Percentiles rank a stretch among this genome's conserved stretches.
Conservation (phyloP, 2,113 vertebrate genomes). For the Synchiropus splendidus region DNA sequence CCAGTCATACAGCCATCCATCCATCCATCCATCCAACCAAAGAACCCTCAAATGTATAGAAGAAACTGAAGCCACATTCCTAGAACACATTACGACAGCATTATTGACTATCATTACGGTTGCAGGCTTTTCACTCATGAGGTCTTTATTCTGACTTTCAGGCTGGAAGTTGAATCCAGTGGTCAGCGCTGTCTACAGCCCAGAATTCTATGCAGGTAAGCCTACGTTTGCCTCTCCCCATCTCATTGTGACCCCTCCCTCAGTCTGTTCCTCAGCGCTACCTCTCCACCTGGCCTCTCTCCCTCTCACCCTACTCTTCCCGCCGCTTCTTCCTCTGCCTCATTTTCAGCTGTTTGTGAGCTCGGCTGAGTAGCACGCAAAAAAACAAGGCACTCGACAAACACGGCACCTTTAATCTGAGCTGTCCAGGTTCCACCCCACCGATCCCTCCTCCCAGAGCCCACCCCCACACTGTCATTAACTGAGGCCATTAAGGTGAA, state of each 20-base stretch:
- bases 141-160: slow-evolving; percentile 39
- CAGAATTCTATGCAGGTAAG: slow-evolving; percentile 99
- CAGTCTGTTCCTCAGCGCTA: slow-evolving; percentile 7
- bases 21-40: no score
- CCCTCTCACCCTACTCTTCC: slow-evolving; percentile 3
- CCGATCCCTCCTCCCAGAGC: slow-evolving; percentile 2
- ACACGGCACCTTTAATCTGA: slow-evolving; percentile 1
- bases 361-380: slow-evolving; percentile 20
- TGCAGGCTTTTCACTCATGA: no score
- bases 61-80: no score
- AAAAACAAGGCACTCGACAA: not conserved
- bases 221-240: slow-evolving; percentile 21
- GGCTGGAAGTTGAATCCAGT: slow-evolving; percentile 99
- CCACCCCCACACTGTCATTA: slow-evolving; percentile 30
- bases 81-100: no score
- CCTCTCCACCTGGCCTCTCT: slow-evolving; percentile 12
- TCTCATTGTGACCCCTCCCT: slow-evolving; percentile 14
- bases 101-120: no score
- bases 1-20: no score
- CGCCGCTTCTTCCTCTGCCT: slow-evolving; percentile 12
- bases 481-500: slow-evolving; percentile 31
- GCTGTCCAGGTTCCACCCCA: not conserved
- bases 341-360: slow-evolving; percentile 15
- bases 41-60: no score
- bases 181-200: slow-evolving; percentile 94